Base-by-base conservation (phyloP, 2,888 invertebrate species). In the Mellilla xanthometata region DNA sequence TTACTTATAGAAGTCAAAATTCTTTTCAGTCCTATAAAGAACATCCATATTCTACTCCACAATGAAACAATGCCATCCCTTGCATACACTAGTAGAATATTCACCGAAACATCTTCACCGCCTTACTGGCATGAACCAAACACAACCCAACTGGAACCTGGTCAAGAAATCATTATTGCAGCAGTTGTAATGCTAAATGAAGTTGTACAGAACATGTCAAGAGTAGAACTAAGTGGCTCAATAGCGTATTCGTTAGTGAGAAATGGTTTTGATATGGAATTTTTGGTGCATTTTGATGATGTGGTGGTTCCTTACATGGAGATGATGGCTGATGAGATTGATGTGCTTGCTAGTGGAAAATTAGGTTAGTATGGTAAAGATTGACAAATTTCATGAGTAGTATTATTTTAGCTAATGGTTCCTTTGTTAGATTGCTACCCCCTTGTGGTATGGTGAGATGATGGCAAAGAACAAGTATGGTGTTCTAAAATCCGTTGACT, bases 1-100 rank as follows among this genome's bases (percentile, higher is more conserved):
- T 15, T 15, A 15, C 5, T 5, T 12, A n/a, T 29, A 6, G 12
- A 19, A n/a, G 27, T 33, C 12, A 35, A n/a, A 34, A 34, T 36
- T 41, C 2, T n/a, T 13, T 82, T 2, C 74, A 88, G 88, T 22
- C 11, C 59, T 0, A 28, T 83, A 24, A 67, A 81, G 51, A 62
- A 82, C 36, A 56, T 86, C 0, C 62, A 7, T 75, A 84, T 50
- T 58, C 62, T 42, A 27, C 46, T 48, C 1, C 33, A 35, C 1
- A 39, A 42, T 9, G 51, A 49, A 3, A 52, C 48, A 2, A 43
- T 43, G 40, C 13, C 48, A n/a, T 72, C 81, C 24, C 46, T 81
- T 12, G 56, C 65, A 11, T 83, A 86, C 49, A 65, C 57, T 7
- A 81, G 84, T 35, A 82, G 78, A 51, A 13, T 84, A n/a, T 86